Percentiles rank a stretch among this genome's conserved stretches.
Conservation (phyloP, 2,888 invertebrate species). For the Malthinus seriepunctatus region DNA sequence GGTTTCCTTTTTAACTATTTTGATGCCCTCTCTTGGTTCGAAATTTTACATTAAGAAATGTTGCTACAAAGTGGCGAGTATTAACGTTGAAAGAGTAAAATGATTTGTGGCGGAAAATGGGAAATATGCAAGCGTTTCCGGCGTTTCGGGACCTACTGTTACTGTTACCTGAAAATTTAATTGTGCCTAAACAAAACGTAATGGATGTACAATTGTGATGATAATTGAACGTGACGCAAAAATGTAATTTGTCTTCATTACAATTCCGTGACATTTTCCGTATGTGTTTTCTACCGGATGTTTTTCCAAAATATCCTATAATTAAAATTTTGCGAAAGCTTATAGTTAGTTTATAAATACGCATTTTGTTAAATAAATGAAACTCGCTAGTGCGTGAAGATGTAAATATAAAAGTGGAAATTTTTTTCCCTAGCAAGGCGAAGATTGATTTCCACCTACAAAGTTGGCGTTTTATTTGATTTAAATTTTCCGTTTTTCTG, state of each 20-base stretch:
- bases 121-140: conserved; percentile 22
- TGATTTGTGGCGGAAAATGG: conserved; percentile 21
- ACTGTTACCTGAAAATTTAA: conserved; percentile 32
- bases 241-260: conserved; percentile 34
- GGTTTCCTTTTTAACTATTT: conserved; percentile 4
- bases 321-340: no score
- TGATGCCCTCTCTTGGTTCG: background rate
- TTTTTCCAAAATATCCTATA: no score
- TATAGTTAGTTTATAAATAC: no score
- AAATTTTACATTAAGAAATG: conserved; percentile 22
- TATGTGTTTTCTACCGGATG: conserved; percentile 9
- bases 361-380: no score
- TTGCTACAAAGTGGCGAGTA: conserved; percentile 8
- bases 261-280: conserved; percentile 26
- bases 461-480: conserved; percentile 9
- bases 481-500: conserved; percentile 10
- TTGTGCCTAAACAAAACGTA: conserved; percentile 29
- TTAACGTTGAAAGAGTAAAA: conserved; percentile 23
- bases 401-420: no score
- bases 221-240: conserved; percentile 36
- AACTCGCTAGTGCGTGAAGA: no score
- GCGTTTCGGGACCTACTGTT: conserved; percentile 11
- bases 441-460: conserved; percentile 14
- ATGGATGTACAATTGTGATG: conserved; percentile 33
- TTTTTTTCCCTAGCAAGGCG: background rate